Conservation (phyloP, 2,797 vertebrate genomes). For the Hyperoplus lanceolatus region DNA sequence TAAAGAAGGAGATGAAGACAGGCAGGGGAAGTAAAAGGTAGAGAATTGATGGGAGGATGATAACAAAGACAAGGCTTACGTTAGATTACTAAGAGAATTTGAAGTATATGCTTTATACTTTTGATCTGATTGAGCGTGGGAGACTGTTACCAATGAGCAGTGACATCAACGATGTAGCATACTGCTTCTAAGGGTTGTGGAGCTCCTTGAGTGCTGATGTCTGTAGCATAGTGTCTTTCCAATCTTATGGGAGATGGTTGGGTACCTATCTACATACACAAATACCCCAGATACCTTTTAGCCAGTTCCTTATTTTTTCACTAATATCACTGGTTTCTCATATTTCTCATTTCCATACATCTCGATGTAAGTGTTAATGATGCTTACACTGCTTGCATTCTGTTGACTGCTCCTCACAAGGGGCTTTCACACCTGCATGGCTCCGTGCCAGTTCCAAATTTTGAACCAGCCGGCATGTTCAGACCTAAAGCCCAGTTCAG, state of each 20-base stretch:
- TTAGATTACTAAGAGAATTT: neutral
- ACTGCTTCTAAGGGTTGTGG: neutral
- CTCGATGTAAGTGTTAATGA: no score
- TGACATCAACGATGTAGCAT: neutral
- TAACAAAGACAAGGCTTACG: neutral
- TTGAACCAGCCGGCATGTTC: no score
- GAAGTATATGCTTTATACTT: neutral
- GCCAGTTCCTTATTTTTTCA: neutral
- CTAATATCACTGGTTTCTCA: no score
- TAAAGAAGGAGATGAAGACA: neutral
- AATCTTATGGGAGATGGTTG: no score
- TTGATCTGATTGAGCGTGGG: constrained; percentile 1
- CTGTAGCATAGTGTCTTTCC: neutral
- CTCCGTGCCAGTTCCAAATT: no score
- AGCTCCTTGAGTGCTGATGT: neutral
- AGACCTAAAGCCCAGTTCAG: no score
- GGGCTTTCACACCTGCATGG: no score
- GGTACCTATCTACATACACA: neutral
- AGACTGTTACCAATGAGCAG: neutral
- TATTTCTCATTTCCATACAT: no score
- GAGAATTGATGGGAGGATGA: neutral
- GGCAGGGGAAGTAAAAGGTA: neutral
- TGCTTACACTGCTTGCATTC: no score
- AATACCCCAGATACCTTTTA: neutral
- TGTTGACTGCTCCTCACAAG: no score